Evolutionary conservation across 1,140 invertebrate genomes (phyloP), one percentile per base, ranked within the genome.

Genomic region (Aphelinus certus): DNA sequence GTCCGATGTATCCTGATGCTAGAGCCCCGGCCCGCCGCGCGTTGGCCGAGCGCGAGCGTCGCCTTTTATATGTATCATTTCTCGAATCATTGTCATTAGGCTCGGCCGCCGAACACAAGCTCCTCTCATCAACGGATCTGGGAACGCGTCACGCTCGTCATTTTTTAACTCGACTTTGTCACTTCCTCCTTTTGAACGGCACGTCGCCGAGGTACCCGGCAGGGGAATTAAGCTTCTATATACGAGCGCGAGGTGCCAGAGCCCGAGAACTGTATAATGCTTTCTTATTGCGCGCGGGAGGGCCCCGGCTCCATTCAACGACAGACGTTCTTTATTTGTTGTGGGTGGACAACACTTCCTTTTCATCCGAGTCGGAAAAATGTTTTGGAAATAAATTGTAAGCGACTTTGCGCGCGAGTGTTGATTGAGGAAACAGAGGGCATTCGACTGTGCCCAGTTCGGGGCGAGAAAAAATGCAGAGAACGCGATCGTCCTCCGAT

Each of bases 1-100:
- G 75, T 75, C 68, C 77, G 75, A 72, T 73, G 77, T 78, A 77
- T 78, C 78, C 77, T 77, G 75, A 73, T 67, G 64, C 6, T 47
- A 26, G 26, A 26, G 26, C 26, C 26, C 26, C 26, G 26, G 26
- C 26, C 26, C 26, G 26, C 26, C 26, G 26, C 26, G 26, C 26
- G 26, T 26, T 26, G 26, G 26, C 26, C 26, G 56, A 9, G 7
- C 9, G 47, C 48, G 43, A 7, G 49, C 10, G 47, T 53, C 26
- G 43, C 48, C 1, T 2, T n/a, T 61, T 55, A 51, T 73, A 60
- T 51, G 60, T 73, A 53, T 73, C 7, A 43, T 26, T 43, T 47
- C 43, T 53, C 48, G 47, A 73, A 67, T 73, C 64, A 47, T 67
- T 67, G 63, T 73, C 71, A 55, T 67, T 73, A 61, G 48, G 51